Evolutionary conservation across 1,140 invertebrate species (phyloP).

Genomic region (Papilio glaucus): DNA sequence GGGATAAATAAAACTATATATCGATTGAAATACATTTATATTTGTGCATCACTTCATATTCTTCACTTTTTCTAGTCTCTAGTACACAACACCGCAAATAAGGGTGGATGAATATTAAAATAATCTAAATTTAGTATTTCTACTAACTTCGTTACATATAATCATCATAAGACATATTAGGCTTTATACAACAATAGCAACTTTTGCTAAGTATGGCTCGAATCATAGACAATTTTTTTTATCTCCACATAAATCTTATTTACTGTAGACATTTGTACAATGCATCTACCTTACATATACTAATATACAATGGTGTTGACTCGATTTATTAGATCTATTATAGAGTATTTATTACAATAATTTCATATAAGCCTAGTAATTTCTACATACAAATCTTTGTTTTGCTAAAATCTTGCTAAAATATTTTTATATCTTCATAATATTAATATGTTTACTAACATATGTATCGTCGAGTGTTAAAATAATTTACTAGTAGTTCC

Average conservation of each 20-base stretch:
- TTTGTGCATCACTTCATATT: conserved; percentile 77
- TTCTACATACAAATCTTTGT: conserved; percentile 24
- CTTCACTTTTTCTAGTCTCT: conserved; percentile 67
- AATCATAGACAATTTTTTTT: conserved; percentile 59
- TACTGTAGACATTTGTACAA: conserved; percentile 51
- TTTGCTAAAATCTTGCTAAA: conserved; percentile 12
- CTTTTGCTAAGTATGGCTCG: conserved; percentile 64
- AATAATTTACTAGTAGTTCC: not conserved
- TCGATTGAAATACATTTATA: conserved; percentile 80
- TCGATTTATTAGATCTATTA: conserved; percentile 27
- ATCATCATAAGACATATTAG: conserved; percentile 82
- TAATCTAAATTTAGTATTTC: conserved; percentile 66
- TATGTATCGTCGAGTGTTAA: not conserved
- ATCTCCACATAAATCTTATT: conserved; percentile 43
- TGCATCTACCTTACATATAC: conserved; percentile 46
- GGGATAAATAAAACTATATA: conserved; percentile 46
- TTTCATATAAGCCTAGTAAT: conserved; percentile 1
- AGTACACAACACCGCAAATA: conserved; percentile 74
- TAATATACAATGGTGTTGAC: conserved; percentile 45
- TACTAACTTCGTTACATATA: conserved; percentile 61
- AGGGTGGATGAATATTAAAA: conserved; percentile 67
- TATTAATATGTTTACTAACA: not conserved
- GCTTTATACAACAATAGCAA: conserved; percentile 67
- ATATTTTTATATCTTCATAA: conserved; percentile 9
- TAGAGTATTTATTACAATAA: conserved; percentile 29